These are phyloP conservation scores for Darevskia nairensis DNA, from an alignment of 2,797 vertebrate species.

Conservation along the genomic window DNA sequence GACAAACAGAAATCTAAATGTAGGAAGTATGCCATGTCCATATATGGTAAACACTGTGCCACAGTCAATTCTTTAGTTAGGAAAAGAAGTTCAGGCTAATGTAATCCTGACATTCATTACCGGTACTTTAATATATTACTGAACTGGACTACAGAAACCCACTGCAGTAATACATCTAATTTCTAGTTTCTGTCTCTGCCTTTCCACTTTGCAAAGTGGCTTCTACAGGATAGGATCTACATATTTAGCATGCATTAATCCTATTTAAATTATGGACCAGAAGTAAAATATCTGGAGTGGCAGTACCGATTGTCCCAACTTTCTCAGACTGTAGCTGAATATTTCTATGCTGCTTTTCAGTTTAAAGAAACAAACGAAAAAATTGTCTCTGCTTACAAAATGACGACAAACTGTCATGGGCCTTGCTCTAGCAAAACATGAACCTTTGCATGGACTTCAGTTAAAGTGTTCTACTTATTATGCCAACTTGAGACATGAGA, in stretches of 20 bases:
- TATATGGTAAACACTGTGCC: neutral
- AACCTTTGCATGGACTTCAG: conserved; percentile 19
- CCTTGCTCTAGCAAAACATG: neutral
- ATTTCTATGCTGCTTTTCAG: neutral
- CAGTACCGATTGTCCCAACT: neutral
- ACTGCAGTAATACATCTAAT: neutral
- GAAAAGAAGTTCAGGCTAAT: no score
- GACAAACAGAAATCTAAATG: neutral
- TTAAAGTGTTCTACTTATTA: neutral
- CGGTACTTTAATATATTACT: neutral
- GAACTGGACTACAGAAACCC: neutral
- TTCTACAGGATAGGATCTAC: neutral
- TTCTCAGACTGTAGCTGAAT: neutral
- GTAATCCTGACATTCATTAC: no score
- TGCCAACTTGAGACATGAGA: neutral
- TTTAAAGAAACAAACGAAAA: neutral
- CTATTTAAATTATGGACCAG: neutral
- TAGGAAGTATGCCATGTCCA: neutral
- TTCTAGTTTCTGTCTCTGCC: neutral
- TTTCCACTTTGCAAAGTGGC: neutral
- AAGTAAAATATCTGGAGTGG: conserved; percentile 19
- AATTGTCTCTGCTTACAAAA: conserved; percentile 11
- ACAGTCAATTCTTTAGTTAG: neutral
- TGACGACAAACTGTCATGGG: neutral
- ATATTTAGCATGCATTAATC: neutral